These are phyloP conservation scores for Tenualosa ilisha DNA, from an alignment of 2,797 vertebrate species.

Conservation along the genomic window DNA sequence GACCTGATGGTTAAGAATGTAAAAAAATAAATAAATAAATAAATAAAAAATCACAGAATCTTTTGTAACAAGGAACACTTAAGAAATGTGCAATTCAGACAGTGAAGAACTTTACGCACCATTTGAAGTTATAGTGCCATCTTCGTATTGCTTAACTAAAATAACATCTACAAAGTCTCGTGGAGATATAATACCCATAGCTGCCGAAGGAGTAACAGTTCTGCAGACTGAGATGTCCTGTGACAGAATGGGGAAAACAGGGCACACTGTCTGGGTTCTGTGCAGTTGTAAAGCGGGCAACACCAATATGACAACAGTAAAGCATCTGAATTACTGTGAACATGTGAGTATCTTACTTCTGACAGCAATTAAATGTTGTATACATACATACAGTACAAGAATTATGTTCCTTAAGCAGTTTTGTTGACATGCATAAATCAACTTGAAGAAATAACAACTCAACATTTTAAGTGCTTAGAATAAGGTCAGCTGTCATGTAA, in stretches of 20 bases:
- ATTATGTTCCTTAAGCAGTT: no score
- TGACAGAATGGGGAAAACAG: constrained; percentile 23
- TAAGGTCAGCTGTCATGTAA: neutral
- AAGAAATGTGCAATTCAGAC: constrained; percentile 17
- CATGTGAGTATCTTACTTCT: no score
- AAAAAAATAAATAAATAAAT: no score
- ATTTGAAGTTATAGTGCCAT: constrained; percentile 84
- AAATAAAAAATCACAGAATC: neutral
- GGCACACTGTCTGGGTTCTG: constrained; percentile 24
- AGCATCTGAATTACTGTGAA: neutral
- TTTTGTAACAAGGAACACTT: neutral
- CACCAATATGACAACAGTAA: neutral
- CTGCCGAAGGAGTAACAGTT: constrained; percentile 88
- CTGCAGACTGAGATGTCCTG: constrained; percentile 83
- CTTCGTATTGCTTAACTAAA: constrained; percentile 82
- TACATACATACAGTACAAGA: no score
- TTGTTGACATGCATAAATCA: neutral
- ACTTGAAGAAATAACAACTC: neutral
- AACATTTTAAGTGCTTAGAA: neutral
- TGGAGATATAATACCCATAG: constrained; percentile 91
- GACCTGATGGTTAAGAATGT: neutral
- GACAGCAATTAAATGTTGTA: no score
- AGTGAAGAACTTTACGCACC: constrained; percentile 70
- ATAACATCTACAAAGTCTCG: constrained; percentile 94
- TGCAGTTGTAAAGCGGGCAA: neutral